Conservation (phyloP, 2,113 vertebrate genomes). For the Sciurus niger region DNA sequence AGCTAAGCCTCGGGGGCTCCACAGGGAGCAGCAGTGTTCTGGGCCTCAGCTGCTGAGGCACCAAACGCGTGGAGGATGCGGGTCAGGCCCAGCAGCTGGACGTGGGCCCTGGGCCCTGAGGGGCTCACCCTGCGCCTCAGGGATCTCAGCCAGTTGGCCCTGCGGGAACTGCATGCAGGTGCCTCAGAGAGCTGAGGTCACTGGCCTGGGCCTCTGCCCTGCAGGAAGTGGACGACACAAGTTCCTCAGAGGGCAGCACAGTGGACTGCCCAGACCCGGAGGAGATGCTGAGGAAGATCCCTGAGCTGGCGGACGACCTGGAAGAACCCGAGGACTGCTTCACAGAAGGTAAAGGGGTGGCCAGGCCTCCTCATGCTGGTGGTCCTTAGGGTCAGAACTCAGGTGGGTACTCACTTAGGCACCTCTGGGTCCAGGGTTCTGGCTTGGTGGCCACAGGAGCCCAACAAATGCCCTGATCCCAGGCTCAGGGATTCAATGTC, state of each 20-base stretch:
- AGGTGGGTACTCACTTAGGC: accelerated
- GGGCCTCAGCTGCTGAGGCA: background rate
- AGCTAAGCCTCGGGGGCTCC: background rate
- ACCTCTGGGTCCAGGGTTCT: background rate
- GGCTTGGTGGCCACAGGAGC: background rate
- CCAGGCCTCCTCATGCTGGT: accelerated
- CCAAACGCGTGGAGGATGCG: background rate
- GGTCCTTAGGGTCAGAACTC: background rate
- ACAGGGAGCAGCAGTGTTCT: background rate
- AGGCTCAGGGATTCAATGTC: background rate
- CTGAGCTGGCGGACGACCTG: slow-evolving; percentile 90
- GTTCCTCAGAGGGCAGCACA: slow-evolving; percentile 96
- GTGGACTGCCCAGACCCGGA: slow-evolving; percentile 94
- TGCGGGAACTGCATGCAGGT: accelerated
- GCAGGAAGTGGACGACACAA: slow-evolving; percentile 86
- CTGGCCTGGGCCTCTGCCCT: slow-evolving; percentile 25
- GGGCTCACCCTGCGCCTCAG: background rate
- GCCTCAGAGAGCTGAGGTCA: background rate
- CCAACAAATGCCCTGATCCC: background rate
- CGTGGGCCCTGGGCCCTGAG: background rate
- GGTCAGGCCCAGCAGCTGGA: background rate
- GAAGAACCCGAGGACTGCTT: slow-evolving; percentile 96
- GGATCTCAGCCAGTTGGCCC: background rate
- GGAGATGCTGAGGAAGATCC: slow-evolving; percentile 90
- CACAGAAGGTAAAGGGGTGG: slow-evolving; percentile 90